These are phyloP conservation scores for Calameuta pallipes DNA, from an alignment of 2,888 invertebrate genomes.

Conservation along the genomic window DNA sequence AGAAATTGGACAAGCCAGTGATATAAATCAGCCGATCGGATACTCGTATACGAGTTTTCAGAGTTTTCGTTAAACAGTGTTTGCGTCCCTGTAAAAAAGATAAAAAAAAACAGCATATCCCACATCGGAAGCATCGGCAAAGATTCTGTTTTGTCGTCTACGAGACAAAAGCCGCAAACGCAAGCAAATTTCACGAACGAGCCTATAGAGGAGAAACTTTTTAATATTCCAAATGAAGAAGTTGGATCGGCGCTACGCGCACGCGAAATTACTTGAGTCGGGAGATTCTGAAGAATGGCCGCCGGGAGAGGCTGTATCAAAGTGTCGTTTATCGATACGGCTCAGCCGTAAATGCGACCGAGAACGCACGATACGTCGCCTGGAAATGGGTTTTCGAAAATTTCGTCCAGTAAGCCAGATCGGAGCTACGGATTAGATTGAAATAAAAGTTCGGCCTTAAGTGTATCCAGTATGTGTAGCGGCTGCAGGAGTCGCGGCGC, in stretches of 20 bases:
- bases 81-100: neutral
- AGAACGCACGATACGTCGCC: neutral
- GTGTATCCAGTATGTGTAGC: too few relatives aligned
- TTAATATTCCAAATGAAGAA: constrained; percentile 38
- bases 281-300: neutral
- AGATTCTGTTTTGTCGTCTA: constrained; percentile 13
- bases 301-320: constrained; percentile 26
- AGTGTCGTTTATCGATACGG: constrained; percentile 36
- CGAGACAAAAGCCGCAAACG: constrained; percentile 15
- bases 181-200: constrained; percentile 17
- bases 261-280: too few relatives aligned
- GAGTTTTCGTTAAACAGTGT: constrained; percentile 16
- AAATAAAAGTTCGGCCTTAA: constrained; percentile 1
- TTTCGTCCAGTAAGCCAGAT: constrained; percentile 33
- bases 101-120: too few relatives aligned
- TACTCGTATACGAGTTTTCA: constrained; percentile 9
- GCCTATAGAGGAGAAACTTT: constrained; percentile 24
- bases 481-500: too few relatives aligned
- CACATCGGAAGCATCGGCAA: neutral
- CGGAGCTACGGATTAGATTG: constrained; percentile 30
- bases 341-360: constrained; percentile 18
- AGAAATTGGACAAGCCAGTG: neutral
- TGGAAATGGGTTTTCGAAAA: constrained; percentile 21
- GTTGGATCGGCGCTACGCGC: constrained; percentile 10
- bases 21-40: constrained; percentile 17